These are phyloP conservation scores for Poecilobothrus nobilitatus DNA, from an alignment of 2,888 invertebrate species.

Conservation along the genomic window DNA sequence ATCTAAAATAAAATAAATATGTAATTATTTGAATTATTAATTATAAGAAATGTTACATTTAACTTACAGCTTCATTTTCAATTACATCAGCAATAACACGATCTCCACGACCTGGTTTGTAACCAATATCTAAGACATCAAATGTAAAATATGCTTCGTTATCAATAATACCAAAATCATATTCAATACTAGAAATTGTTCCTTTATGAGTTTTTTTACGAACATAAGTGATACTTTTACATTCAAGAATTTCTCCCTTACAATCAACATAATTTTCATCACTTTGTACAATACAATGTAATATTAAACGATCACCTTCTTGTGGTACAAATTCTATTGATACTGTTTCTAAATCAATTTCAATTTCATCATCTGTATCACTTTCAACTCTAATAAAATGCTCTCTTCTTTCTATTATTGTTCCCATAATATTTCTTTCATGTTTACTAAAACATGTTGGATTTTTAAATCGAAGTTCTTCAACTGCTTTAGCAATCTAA, in stretches of 20 bases:
- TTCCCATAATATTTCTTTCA: conserved; percentile 32
- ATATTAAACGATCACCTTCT: conserved; percentile 60
- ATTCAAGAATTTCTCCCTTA: conserved; percentile 51
- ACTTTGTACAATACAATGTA: conserved; percentile 55
- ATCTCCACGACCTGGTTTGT: conserved; percentile 52
- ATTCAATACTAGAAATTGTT: conserved; percentile 38
- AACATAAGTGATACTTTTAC: conserved; percentile 52
- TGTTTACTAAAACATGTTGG: conserved; percentile 34
- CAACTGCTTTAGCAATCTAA: conserved; percentile 29
- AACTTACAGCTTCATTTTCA: conserved; percentile 54
- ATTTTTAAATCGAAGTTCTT: conserved; percentile 25
- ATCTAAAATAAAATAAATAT: neutral
- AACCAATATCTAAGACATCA: conserved; percentile 48
- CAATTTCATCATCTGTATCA: conserved; percentile 41
- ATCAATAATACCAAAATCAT: conserved; percentile 53
- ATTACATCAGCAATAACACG: conserved; percentile 59
- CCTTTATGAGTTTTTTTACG: conserved; percentile 50
- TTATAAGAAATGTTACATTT: too few relatives aligned
- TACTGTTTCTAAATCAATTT: conserved; percentile 54
- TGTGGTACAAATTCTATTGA: conserved; percentile 57
- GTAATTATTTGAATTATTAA: neutral
- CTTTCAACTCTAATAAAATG: conserved; percentile 40
- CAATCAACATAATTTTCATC: conserved; percentile 48
- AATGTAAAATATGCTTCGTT: conserved; percentile 52
- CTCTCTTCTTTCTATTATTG: conserved; percentile 27